A percentile compares a stretch with the other conserved stretches of the same genome.
Evolutionary conservation across 1,140 invertebrate genomes (phyloP).

Genomic region (Drosophila biarmipes): DNA sequence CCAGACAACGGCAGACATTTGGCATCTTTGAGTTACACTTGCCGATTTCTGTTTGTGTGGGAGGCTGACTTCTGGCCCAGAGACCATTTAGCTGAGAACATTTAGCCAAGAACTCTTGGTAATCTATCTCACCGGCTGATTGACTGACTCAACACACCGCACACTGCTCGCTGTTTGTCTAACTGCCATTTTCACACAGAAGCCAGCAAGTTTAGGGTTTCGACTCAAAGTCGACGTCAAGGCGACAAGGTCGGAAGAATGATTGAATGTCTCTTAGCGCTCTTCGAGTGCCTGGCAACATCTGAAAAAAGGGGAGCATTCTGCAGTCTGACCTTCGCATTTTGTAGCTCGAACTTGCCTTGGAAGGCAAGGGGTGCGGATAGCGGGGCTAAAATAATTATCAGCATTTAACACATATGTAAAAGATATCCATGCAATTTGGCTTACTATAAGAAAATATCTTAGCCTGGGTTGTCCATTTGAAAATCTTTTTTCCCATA

Average conservation of each 20-base stretch:
- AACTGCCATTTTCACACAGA: conserved; percentile 68
- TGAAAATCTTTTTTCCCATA: too few relatives aligned
- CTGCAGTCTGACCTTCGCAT: conserved; percentile 41
- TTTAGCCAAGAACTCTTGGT: conserved; percentile 39
- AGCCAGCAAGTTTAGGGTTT: conserved; percentile 69
- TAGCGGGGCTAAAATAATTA: background rate
- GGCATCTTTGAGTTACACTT: conserved; percentile 54
- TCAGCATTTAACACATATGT: background rate
- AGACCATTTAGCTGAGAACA: conserved; percentile 34
- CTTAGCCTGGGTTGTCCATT: too few relatives aligned
- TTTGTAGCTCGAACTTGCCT: conserved; percentile 29
- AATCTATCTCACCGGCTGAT: conserved; percentile 42
- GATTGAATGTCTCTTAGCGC: conserved; percentile 62
- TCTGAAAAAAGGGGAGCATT: conserved; percentile 33
- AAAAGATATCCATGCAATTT: background rate
- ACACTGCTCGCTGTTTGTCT: conserved; percentile 54
- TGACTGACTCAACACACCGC: conserved; percentile 21
- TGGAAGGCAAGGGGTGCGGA: background rate
- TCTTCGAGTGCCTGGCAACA: conserved; percentile 41
- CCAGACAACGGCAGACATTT: conserved; percentile 53
- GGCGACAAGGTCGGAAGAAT: conserved; percentile 54
- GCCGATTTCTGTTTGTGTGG: conserved; percentile 17
- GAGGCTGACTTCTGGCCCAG: background rate
- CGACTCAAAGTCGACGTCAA: conserved; percentile 31
- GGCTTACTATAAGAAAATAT: background rate